Percentiles rank a stretch among this genome's conserved stretches.
Conservation (phyloP, 2,888 invertebrate genomes). For the Eristalinus aeneus region DNA sequence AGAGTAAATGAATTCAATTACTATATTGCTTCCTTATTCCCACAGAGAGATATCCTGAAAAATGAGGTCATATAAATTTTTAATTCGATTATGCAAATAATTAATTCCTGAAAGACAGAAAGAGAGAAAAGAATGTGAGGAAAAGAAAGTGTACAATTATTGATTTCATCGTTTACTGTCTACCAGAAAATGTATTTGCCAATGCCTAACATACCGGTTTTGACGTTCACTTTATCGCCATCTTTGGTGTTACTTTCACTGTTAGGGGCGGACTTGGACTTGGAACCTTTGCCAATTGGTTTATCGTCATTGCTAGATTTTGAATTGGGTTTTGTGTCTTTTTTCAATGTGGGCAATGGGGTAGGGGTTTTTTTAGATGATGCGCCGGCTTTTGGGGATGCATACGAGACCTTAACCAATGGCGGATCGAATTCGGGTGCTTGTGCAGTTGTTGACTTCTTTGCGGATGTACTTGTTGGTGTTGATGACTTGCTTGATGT, state of each 20-base stretch:
- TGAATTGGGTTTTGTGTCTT: constrained; percentile 72
- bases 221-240: constrained; percentile 78
- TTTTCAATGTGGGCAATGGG: constrained; percentile 56
- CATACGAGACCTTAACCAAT: constrained; percentile 78
- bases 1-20: constrained; percentile 52
- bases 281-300: constrained; percentile 71
- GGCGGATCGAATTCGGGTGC: constrained; percentile 73
- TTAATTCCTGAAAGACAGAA: constrained; percentile 80
- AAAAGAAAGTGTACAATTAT: constrained; percentile 77
- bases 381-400: constrained; percentile 74
- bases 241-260: constrained; percentile 76
- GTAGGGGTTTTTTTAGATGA: constrained; percentile 63
- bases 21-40: constrained; percentile 79
- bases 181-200: constrained; percentile 92
- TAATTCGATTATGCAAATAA: constrained; percentile 81
- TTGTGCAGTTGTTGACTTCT: constrained; percentile 44
- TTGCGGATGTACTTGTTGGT: constrained; percentile 59
- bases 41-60: constrained; percentile 81
- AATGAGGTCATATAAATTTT: constrained; percentile 81
- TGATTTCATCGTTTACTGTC: constrained; percentile 80
- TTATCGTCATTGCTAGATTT: constrained; percentile 68
- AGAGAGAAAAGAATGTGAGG: constrained; percentile 77
- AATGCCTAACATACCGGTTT: constrained; percentile 91
- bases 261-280: constrained; percentile 74
- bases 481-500: constrained; percentile 73